Evolutionary conservation across 2,797 vertebrate species (phyloP).

Genomic region (Anabacerthia variegaticeps): DNA sequence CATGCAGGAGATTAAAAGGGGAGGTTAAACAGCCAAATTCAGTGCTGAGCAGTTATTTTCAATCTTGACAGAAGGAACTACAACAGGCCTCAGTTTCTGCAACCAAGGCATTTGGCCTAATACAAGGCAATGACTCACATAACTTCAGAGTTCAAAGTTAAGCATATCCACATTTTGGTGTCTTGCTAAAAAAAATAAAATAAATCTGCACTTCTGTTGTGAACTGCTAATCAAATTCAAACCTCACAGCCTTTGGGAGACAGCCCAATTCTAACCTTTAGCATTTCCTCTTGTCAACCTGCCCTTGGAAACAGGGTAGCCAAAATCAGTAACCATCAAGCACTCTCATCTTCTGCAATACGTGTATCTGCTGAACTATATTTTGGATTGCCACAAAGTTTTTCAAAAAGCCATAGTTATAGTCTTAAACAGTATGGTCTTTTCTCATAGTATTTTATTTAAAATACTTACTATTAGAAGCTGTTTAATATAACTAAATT

Average conservation of each 20-base stretch:
- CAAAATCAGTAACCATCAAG: neutral
- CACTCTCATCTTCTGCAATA: neutral
- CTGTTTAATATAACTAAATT: neutral
- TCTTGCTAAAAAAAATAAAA: neutral
- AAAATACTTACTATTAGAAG: neutral
- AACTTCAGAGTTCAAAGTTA: neutral
- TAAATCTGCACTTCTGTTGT: neutral
- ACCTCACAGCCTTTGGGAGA: neutral
- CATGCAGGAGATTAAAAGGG: neutral
- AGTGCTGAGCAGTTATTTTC: neutral
- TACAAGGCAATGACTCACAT: neutral
- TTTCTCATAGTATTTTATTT: neutral
- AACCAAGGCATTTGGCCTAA: neutral
- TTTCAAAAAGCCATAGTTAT: neutral
- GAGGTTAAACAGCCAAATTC: neutral
- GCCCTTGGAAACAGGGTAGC: neutral
- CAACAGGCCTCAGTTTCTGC: neutral
- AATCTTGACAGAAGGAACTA: neutral
- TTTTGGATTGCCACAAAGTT: neutral
- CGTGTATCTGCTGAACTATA: neutral
- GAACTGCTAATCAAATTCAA: neutral
- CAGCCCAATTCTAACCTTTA: neutral
- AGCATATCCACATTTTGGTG: neutral
- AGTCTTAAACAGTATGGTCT: neutral
- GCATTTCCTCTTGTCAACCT: neutral